Conservation (phyloP, 2,113 vertebrate species). For the Vimba vimba region DNA sequence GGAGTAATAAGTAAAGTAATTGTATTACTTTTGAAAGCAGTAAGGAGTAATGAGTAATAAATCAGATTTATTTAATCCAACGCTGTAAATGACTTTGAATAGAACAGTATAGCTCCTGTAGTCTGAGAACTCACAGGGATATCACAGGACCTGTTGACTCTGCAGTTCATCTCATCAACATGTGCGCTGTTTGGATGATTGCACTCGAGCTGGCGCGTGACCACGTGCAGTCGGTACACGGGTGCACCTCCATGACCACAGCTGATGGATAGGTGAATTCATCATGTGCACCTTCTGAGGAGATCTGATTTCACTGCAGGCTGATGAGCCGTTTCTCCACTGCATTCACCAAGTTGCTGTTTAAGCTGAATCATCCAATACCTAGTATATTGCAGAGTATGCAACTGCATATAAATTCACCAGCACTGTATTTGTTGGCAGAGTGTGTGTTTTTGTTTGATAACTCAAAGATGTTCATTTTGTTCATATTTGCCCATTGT, state of each 20-base stretch:
- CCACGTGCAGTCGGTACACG: background rate
- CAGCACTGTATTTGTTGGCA: background rate
- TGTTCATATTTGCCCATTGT: background rate
- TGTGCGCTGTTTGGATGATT: background rate
- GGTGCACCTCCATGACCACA: background rate
- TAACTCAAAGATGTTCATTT: background rate
- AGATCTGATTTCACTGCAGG: conserved; percentile 16
- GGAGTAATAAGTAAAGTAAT: too few relatives aligned
- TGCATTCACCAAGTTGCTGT: conserved; percentile 25
- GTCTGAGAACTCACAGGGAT: background rate
- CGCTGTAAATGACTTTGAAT: too few relatives aligned
- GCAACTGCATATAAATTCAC: background rate
- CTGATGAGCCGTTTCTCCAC: conserved; percentile 22
- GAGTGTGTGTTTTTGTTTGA: background rate
- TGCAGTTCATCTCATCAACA: conserved; percentile 22
- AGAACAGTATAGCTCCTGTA: background rate
- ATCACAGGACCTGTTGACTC: background rate
- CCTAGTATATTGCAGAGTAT: background rate
- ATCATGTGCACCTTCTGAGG: conserved; percentile 7
- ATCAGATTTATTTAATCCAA: too few relatives aligned
- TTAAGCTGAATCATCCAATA: background rate
- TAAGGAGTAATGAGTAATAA: too few relatives aligned
- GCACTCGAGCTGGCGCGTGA: background rate
- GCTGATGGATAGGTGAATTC: conserved; percentile 6
- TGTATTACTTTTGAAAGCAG: too few relatives aligned